Percentiles rank a stretch among this genome's conserved stretches.
Conservation (phyloP, 2,888 invertebrate genomes). For the Andricus curvator region DNA sequence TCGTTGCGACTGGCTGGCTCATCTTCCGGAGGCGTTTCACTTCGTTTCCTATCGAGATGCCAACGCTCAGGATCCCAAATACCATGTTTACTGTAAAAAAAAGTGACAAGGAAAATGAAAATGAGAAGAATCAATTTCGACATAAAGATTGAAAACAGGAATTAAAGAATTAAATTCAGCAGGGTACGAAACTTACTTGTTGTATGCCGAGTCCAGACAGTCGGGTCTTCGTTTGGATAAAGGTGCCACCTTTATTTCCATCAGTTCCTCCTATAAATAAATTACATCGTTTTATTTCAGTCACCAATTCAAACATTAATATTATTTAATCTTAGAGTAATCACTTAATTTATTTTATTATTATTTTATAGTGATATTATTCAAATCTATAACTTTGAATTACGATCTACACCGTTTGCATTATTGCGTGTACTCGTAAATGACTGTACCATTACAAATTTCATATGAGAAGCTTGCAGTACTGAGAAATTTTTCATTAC, state of each 20-base stretch:
- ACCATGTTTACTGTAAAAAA: slow-evolving; percentile 74
- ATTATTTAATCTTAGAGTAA: no score
- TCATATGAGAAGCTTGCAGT: no score
- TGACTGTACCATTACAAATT: no score
- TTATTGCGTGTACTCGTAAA: no score
- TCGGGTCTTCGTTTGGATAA: slow-evolving; percentile 87
- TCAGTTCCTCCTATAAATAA: slow-evolving; percentile 85
- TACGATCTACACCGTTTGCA: no score
- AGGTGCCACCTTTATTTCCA: slow-evolving; percentile 85
- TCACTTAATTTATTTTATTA: no score
- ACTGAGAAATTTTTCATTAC: no score
- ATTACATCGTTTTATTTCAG: background rate
- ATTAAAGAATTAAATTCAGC: background rate
- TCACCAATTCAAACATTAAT: background rate
- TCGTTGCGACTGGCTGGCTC: slow-evolving; percentile 80
- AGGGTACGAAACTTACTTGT: slow-evolving; percentile 78
- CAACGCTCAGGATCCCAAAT: slow-evolving; percentile 81
- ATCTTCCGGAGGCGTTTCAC: slow-evolving; percentile 81
- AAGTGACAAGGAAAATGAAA: slow-evolving; percentile 56
- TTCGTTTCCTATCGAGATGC: slow-evolving; percentile 81
- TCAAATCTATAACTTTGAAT: no score
- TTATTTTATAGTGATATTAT: no score
- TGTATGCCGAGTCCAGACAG: slow-evolving; percentile 81
- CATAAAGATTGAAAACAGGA: slow-evolving; percentile 29
- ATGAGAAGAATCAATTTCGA: slow-evolving; percentile 57